These are phyloP conservation scores for Semotilus atromaculatus DNA, from an alignment of 2,797 vertebrate species.

Conservation along the genomic window DNA sequence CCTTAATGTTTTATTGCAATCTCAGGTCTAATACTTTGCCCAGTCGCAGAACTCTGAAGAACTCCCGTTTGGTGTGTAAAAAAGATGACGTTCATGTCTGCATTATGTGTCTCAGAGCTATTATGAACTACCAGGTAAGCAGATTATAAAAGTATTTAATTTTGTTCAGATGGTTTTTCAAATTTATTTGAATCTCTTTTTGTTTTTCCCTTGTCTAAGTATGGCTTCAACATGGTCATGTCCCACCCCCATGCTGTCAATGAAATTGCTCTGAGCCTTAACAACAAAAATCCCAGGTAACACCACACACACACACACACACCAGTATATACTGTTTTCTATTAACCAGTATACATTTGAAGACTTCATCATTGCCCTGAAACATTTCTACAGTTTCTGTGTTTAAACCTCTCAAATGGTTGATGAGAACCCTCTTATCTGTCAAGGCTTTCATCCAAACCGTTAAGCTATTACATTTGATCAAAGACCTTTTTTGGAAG, in stretches of 20 bases:
- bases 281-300: slow-evolving; percentile 97
- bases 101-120: slow-evolving; percentile 95
- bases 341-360: slow-evolving; percentile 1
- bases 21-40: slow-evolving; percentile 91
- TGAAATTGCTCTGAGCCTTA: slow-evolving; percentile 94
- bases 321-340: background rate
- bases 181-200: background rate
- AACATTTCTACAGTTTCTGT: background rate
- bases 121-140: slow-evolving; percentile 98
- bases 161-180: background rate
- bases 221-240: slow-evolving; percentile 99
- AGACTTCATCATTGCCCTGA: slow-evolving; percentile 8
- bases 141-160: background rate
- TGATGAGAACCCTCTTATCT: slow-evolving; percentile 32
- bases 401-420: background rate
- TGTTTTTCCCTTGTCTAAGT: slow-evolving; percentile 72
- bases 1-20: background rate
- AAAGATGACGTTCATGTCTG: slow-evolving; percentile 98
- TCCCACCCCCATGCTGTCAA: slow-evolving; percentile 96
- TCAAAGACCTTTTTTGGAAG: slow-evolving; percentile 34
- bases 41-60: slow-evolving; percentile 91
- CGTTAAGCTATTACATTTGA: slow-evolving; percentile 36
- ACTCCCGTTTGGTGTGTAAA: slow-evolving; percentile 93
- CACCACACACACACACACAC: slow-evolving; percentile 17
- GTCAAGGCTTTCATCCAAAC: slow-evolving; percentile 38